Evolutionary conservation across 2,113 vertebrate genomes (phyloP).

Genomic region (Limanda limanda): DNA sequence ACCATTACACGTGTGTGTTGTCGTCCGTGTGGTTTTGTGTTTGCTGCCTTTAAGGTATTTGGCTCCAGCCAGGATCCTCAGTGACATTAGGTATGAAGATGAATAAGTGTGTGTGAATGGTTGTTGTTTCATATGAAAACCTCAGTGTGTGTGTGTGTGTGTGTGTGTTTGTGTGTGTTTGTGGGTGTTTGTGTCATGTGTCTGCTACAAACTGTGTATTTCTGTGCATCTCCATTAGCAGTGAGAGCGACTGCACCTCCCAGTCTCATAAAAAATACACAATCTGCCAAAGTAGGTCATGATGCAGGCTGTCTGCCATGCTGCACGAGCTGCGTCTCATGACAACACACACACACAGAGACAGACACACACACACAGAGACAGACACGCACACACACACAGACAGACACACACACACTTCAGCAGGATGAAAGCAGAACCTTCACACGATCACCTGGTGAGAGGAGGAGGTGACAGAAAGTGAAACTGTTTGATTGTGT

Average conservation of each 20-base stretch:
- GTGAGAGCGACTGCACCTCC: constrained; percentile 16
- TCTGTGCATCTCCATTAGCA: constrained; percentile 15
- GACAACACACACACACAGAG: constrained; percentile 19
- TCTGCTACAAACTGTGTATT: neutral
- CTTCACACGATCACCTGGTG: constrained; percentile 7
- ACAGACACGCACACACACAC: constrained; percentile 13
- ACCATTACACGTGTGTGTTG: too few relatives aligned
- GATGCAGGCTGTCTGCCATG: constrained; percentile 51
- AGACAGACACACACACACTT: neutral
- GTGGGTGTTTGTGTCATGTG: neutral
- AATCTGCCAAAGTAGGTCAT: constrained; percentile 70
- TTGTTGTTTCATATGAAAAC: neutral
- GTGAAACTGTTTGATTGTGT: neutral
- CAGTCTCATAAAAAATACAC: constrained; percentile 66
- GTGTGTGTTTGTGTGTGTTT: neutral
- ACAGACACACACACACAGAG: constrained; percentile 7
- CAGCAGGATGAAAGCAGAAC: neutral
- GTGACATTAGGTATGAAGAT: too few relatives aligned
- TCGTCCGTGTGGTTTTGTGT: too few relatives aligned
- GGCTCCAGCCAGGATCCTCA: neutral
- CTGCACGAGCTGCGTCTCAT: constrained; percentile 7
- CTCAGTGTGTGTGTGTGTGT: neutral
- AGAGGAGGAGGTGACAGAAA: neutral
- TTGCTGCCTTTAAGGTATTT: too few relatives aligned
- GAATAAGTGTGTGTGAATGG: neutral